phyloP scores from a whole-genome alignment of 2,113 vertebrate genomes.

The Scalopus aquaticus region DNA sequence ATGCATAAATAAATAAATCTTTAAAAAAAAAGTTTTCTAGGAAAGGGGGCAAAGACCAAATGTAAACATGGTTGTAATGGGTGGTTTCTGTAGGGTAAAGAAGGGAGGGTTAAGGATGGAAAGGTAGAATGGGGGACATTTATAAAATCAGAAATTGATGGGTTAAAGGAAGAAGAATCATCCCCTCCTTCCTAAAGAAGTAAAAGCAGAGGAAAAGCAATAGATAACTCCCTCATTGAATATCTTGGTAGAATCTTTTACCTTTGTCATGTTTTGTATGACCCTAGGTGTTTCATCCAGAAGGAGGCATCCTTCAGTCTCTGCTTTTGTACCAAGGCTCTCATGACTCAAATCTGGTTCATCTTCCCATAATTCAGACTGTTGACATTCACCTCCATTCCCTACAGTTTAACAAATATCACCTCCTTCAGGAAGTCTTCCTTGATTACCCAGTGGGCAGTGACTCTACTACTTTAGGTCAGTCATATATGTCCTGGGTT shows the following conservation, averaged over 20 bases:
- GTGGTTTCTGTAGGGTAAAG: neutral
- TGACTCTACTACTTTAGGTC: neutral
- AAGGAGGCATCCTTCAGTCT: neutral
- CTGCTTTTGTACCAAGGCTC: neutral
- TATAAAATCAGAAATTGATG: neutral
- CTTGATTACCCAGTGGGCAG: neutral
- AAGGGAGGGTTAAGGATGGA: neutral
- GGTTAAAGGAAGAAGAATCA: neutral
- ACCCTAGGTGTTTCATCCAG: neutral
- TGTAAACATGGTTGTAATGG: neutral
- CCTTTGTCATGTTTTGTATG: neutral
- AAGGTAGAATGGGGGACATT: neutral
- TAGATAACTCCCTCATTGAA: neutral
- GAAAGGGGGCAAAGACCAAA: neutral
- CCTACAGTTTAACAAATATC: neutral
- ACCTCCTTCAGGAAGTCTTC: constrained; percentile 8
- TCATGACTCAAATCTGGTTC: neutral
- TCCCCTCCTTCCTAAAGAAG: neutral
- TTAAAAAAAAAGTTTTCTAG: neutral
- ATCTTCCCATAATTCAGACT: neutral
- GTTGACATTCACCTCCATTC: neutral
- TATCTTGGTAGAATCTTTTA: neutral
- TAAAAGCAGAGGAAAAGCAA: neutral
- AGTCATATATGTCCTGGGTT: neutral
- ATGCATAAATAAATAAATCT: too few species aligned